phyloP scores from a whole-genome alignment of 2,797 vertebrate genomes.

The Percopsis omiscomaycus region DNA sequence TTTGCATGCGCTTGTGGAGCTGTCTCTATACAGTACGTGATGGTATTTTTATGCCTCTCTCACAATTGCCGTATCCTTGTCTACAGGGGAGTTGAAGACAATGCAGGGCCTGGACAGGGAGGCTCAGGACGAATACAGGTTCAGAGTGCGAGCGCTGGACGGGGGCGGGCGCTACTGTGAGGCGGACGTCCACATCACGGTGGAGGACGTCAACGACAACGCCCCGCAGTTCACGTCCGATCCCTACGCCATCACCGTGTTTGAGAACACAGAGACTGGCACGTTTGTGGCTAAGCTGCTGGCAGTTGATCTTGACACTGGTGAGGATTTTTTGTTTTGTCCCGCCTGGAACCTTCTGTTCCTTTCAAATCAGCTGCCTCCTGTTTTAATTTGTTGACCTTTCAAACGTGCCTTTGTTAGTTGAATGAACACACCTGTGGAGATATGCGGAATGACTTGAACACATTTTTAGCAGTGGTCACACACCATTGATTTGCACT shows the following conservation, averaged over 20 bases:
- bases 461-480: background rate
- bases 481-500: too few species aligned
- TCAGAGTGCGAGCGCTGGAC: constrained; percentile 86
- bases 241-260: constrained; percentile 87
- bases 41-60: background rate
- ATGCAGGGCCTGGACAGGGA: constrained; percentile 85
- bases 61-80: background rate
- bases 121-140: constrained; percentile 80
- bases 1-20: background rate
- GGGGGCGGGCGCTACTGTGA: constrained; percentile 91
- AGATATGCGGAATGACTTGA: too few species aligned
- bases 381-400: background rate
- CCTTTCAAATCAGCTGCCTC: background rate
- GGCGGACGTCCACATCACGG: constrained; percentile 78
- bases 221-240: constrained; percentile 87
- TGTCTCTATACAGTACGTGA: background rate
- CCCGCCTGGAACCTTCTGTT: background rate
- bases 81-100: constrained; percentile 91
- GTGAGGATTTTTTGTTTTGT: constrained; percentile 67
- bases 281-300: constrained; percentile 88
- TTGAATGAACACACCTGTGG: background rate
- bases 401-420: too few species aligned
- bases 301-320: constrained; percentile 86
- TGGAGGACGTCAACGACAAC: constrained; percentile 96
- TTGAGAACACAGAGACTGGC: constrained; percentile 92